Evolutionary conservation across 2,113 vertebrate species (phyloP), one percentile per base, ranked within the genome.

Genomic region (Pseudois nayaur): DNA sequence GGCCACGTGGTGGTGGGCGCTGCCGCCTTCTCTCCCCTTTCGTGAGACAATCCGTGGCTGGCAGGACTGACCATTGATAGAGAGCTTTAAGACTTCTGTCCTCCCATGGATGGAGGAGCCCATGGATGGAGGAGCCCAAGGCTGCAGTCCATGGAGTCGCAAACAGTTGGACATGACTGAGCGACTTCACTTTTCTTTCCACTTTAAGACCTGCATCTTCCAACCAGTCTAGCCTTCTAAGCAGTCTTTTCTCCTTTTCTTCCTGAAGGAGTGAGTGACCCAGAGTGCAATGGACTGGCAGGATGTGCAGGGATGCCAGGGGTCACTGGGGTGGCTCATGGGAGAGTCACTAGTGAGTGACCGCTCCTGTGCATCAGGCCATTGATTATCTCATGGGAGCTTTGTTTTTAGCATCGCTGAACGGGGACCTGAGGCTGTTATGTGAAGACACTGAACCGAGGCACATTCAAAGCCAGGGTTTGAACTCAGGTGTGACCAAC

Each of bases 341-440:
- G 19, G 55, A 23, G 54, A 60, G 90, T 40, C 50, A 33, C 54
- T 7, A 13, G 55, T 9, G 19, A 11, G 15, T 16, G 29, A 31
- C 57, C 0, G 3, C 45, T 21, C 29, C 33, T 2, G 6, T 1
- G 48, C 0, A 1, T 29, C 31, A 76, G 84, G 87, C 57, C 33
- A 2, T 1, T 4, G 14, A 54, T 1, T 1, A 23, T 23, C 67
- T 60, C 50, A 29, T 5, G 1, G 29, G 36, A n/a, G 29, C 11
- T 91, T 57, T 62, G 50, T 25, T 57, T 36, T 36, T 43, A 71
- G 88, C 5, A 50, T 86, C 3, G 2, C 1, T 27, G 3, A 79
- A 89, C 1, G 25, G 81, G 87, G 91, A 82, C 67, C 85, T 21
- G 91, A 95, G 85, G 86, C 67, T 91, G 55, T n/a, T 54, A 81